Base-by-base conservation (phyloP, 2,113 vertebrate genomes). In the Marmota monax region DNA sequence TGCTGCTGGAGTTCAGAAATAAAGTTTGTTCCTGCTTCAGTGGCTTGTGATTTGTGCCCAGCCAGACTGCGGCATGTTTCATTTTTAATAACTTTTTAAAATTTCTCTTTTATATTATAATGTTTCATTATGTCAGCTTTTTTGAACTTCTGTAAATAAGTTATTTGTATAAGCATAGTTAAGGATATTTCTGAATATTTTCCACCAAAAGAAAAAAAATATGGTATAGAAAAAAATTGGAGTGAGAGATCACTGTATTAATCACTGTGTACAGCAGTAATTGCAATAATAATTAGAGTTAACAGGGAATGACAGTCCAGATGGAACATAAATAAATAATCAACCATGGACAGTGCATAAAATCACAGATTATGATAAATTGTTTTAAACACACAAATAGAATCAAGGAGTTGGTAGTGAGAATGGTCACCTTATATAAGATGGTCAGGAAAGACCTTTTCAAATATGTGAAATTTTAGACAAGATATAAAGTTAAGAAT, bases 261-360 rank as follows among this genome's bases (percentile, higher is more conserved):
- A 13, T 74, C 17, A n/a, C 1, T 74, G 20, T 5, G 2, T 5
- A 48, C 7, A 88, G 2, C 2, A 39, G 1, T 2, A 32, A 51
- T 45, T 69, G 7, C 14, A 53, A 53, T 53, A 56, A 92, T 37
- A 80, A 69, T 25, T n/a, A 51, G 4, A 53, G 2, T 69, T 12
- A 80, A 79, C 18, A 37, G 8, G 3, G 3, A 85, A 34, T 76
- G 18, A 84, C 45, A 37, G 2, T 27, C 51, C 12, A 18, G 5
- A 32, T 10, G 58, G 12, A 94, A 39, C 0, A 72, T 39, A 77
- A 61, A 76, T 70, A 8, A 45, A n/a, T 74, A 61, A 23, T 63
- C 9, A 51, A 39, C 48, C 23, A 45, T 4, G 77, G 29, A 27
- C 0, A 63, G 27, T 95, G 25, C 7, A 86, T 42, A n/a, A 74